Evolutionary conservation across 2,888 invertebrate genomes (phyloP), one percentile per base, ranked within the genome.

Genomic region (Melipona bicolor): DNA sequence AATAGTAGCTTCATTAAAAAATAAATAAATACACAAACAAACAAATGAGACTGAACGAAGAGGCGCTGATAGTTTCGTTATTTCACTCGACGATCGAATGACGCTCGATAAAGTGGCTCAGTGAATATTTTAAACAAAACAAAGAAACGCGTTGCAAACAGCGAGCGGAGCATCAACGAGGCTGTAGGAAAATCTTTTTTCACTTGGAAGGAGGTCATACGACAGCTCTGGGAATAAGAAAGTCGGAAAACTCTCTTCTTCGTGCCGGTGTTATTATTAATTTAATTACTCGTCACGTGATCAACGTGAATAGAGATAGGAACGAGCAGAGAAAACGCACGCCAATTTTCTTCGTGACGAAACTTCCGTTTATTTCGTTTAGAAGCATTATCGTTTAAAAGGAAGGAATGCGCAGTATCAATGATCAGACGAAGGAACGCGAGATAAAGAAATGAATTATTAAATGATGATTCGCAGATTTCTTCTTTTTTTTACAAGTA

Each of bases 141-240:
- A 32, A 52, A 43, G 68, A 43, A 62, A 19, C 19, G 27, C 49
- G 59, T 74, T 61, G 59, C 24, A 61, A 83, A 59, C 69, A 71
- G 32, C 32, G 62, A 56, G 50, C 36, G 50, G 54, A 52, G 24
- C 36, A 59, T 56, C 59, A 67, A 59, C 61, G 24, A 24, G 32
- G 70, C 68, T 54, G 67, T 65, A 71, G 81, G 76, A 81, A 83
- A 83, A 68, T n/a, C n/a, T 79, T 83, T 83, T 83, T 82, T 79
- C 85, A 68, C 77, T 61, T 52, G 69, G 43, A 77, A 81, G 59
- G 71, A 50, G 77, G 85, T 74, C 84, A 49, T n/a, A 74, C 56
- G 74, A 75, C 65, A 70, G 50, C 36, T 81, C 83, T 90, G 90
- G 89, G 90, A 90, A 90, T 89, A 82, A 89, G 90, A 90, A 90